A percentile compares a stretch with the other conserved stretches of the same genome.
phyloP scores from a whole-genome alignment of 1,140 invertebrate genomes.

The Leptopilina boulardi region DNA sequence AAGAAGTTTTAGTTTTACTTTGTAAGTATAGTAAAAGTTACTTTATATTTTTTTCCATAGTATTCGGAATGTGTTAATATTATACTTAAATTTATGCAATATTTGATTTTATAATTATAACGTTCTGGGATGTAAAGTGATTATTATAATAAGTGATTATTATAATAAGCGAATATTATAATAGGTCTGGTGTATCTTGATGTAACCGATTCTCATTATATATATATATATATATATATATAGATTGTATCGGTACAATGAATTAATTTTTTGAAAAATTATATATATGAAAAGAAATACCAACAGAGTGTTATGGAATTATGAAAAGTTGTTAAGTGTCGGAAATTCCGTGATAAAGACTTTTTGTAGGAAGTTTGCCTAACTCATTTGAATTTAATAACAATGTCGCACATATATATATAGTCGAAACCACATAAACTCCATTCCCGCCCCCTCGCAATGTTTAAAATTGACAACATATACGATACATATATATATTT shows the following conservation, averaged over 20 bases:
- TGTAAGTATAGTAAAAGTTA: no score
- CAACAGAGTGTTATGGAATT: neutral
- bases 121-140: neutral
- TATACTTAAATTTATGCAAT: neutral
- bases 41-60: no score
- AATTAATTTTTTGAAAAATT: neutral
- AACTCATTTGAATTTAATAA: conserved; percentile 29
- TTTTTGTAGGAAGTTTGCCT: conserved; percentile 23
- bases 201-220: neutral
- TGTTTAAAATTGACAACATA: neutral
- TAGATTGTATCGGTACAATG: neutral
- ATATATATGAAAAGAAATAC: neutral
- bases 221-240: neutral
- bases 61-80: no score
- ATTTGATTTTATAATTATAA: neutral
- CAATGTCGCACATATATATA: no score
- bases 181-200: neutral
- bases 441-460: neutral
- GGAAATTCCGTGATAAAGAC: neutral
- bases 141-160: neutral
- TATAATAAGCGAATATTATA: neutral
- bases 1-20: no score
- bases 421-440: neutral
- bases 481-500: no score
- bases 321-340: conserved; percentile 12